A percentile compares a stretch with the other conserved stretches of the same genome.
Conservation (phyloP, 2,797 vertebrate species). For the Lagorchestes hirsutus region DNA sequence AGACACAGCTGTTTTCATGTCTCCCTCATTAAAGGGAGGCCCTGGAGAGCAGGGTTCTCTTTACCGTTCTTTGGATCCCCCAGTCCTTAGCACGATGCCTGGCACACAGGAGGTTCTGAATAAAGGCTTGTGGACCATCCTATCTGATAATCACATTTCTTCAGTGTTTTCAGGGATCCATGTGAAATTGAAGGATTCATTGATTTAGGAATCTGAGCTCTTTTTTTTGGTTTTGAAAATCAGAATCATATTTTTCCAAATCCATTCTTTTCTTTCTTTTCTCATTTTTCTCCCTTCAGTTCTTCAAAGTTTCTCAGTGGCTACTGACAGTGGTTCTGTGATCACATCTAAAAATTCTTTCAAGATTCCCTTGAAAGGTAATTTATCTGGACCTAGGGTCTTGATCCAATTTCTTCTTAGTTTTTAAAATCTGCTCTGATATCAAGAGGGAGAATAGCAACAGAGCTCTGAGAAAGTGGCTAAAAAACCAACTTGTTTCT, state of each 20-base stretch:
- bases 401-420: conserved; percentile 14
- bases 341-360: not conserved
- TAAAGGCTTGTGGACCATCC: not conserved
- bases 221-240: conserved; percentile 4
- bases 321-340: conserved; percentile 8
- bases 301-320: conserved; percentile 10
- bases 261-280: not conserved
- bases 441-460: not conserved
- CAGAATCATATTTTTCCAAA: not conserved
- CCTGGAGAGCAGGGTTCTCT: not conserved
- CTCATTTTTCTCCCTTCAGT: not conserved
- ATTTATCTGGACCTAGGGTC: not conserved
- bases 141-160: not conserved
- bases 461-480: not conserved
- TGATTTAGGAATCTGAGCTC: not conserved
- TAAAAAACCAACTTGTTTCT: not conserved
- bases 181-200: not conserved
- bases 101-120: not conserved
- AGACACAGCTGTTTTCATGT: not conserved
- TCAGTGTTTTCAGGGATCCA: not conserved
- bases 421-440: not conserved
- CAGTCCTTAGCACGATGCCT: not conserved
- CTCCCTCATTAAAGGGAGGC: not conserved
- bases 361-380: conserved; percentile 16
- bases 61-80: not conserved